Evolutionary conservation across 1,140 invertebrate genomes (phyloP).

Genomic region (Meloidogyne floridensis): DNA sequence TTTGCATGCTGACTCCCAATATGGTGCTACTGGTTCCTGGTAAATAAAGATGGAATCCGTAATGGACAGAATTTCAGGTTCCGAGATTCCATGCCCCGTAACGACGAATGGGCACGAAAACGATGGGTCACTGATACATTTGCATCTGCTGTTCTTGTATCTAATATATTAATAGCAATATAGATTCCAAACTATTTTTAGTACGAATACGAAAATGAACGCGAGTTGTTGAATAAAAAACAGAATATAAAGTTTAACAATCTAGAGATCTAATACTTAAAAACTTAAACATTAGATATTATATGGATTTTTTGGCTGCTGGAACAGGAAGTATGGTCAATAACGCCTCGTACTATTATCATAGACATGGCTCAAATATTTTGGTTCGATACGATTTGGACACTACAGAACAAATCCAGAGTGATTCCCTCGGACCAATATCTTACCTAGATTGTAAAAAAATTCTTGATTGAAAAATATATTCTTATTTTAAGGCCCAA

Average conservation of each 20-base stretch:
- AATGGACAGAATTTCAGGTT: slow-evolving; percentile 27
- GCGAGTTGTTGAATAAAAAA: slow-evolving; percentile 64
- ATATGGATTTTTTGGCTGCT: slow-evolving; percentile 65
- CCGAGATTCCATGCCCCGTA: slow-evolving; percentile 53
- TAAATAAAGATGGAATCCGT: background rate
- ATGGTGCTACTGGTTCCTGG: slow-evolving; percentile 63
- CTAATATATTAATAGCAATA: too few relatives aligned
- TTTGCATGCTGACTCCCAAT: slow-evolving; percentile 65
- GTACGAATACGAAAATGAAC: slow-evolving; percentile 63
- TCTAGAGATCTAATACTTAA: background rate
- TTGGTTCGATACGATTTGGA: slow-evolving; percentile 62
- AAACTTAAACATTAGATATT: slow-evolving; percentile 47
- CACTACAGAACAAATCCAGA: slow-evolving; percentile 57
- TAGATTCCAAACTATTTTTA: too few relatives aligned
- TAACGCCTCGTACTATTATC: slow-evolving; percentile 65
- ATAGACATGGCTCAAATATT: slow-evolving; percentile 62
- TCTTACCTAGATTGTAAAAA: slow-evolving; percentile 53
- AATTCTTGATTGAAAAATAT: background rate
- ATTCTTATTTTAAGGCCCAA: slow-evolving; percentile 13
- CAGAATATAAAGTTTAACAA: slow-evolving; percentile 62
- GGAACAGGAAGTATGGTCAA: slow-evolving; percentile 63
- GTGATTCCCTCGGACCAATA: slow-evolving; percentile 54
- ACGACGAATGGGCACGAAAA: slow-evolving; percentile 44
- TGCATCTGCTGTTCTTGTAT: slow-evolving; percentile 59
- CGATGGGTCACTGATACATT: slow-evolving; percentile 64